A percentile compares a stretch with the other conserved stretches of the same genome.
phyloP scores from a whole-genome alignment of 2,113 vertebrate species.

The Conger conger region DNA sequence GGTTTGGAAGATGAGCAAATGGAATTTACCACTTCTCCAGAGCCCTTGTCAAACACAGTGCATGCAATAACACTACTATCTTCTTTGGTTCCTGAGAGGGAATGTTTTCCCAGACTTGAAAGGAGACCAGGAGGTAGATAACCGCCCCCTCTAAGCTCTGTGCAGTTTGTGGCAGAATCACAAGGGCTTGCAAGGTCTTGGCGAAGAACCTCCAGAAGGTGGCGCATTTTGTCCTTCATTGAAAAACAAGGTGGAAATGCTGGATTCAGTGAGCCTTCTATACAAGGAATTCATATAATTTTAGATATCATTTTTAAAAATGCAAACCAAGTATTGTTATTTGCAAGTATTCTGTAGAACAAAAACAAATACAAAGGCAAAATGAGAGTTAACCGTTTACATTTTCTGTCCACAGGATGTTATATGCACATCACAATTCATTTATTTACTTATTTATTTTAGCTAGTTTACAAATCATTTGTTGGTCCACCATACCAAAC shows the following conservation, averaged over 20 bases:
- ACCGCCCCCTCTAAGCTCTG: constrained; percentile 30
- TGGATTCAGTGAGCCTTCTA: background rate
- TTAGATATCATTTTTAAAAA: background rate
- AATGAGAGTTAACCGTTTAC: too few species aligned
- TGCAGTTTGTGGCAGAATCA: constrained; percentile 21
- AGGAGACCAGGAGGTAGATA: constrained; percentile 31
- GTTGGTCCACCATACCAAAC: background rate
- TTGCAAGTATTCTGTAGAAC: background rate
- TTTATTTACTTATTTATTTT: too few species aligned
- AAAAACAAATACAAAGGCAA: background rate
- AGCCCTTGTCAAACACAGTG: constrained; percentile 34
- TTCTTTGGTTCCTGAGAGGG: constrained; percentile 37
- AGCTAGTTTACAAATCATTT: too few species aligned
- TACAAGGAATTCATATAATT: constrained; percentile 4
- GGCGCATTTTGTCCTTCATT: constrained; percentile 70
- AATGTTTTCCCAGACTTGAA: constrained; percentile 29
- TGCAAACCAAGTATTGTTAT: background rate
- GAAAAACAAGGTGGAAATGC: constrained; percentile 31
- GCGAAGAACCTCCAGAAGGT: constrained; percentile 67
- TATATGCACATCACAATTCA: too few species aligned
- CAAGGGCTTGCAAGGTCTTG: constrained; percentile 61
- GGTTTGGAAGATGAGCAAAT: constrained; percentile 34
- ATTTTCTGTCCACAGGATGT: background rate
- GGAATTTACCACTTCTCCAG: constrained; percentile 18
- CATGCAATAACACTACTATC: constrained; percentile 27